phyloP scores from a whole-genome alignment of 2,113 vertebrate genomes.

The Origma solitaria region DNA sequence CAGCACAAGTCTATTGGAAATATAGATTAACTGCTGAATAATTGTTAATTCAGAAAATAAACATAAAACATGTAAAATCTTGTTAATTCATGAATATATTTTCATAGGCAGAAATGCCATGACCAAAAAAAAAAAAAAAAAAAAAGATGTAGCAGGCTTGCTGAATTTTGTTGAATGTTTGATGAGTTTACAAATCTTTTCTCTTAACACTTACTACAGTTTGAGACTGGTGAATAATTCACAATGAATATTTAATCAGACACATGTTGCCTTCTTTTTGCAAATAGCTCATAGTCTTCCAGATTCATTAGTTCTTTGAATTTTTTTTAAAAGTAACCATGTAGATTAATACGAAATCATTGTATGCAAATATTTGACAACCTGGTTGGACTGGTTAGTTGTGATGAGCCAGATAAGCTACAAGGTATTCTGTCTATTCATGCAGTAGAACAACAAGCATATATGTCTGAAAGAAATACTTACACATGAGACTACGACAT shows the following conservation, averaged over 20 bases:
- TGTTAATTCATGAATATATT: not conserved
- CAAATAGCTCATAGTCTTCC: not conserved
- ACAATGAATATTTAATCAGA: constrained; percentile 27
- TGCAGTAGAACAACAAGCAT: not conserved
- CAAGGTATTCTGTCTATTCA: not conserved
- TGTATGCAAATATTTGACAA: not conserved
- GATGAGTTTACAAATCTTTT: constrained; percentile 35
- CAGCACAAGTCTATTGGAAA: not conserved
- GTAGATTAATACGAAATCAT: not conserved
- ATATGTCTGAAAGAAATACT: constrained; percentile 8
- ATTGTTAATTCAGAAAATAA: not conserved
- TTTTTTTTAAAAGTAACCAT: not conserved
- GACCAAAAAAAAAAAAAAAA: not conserved
- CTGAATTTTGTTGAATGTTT: constrained; percentile 19
- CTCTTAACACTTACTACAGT: constrained; percentile 18
- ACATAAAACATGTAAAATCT: not conserved
- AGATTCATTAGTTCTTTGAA: not conserved
- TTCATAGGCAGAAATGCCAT: not conserved
- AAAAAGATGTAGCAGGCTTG: not conserved
- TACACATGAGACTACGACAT: not conserved
- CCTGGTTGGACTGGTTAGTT: not conserved
- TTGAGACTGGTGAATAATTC: constrained; percentile 29
- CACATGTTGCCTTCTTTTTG: constrained; percentile 10
- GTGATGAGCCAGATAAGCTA: not conserved
- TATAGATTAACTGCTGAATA: not conserved